Base-by-base conservation (phyloP, 2,113 vertebrate genomes). In the Chionis minor region DNA sequence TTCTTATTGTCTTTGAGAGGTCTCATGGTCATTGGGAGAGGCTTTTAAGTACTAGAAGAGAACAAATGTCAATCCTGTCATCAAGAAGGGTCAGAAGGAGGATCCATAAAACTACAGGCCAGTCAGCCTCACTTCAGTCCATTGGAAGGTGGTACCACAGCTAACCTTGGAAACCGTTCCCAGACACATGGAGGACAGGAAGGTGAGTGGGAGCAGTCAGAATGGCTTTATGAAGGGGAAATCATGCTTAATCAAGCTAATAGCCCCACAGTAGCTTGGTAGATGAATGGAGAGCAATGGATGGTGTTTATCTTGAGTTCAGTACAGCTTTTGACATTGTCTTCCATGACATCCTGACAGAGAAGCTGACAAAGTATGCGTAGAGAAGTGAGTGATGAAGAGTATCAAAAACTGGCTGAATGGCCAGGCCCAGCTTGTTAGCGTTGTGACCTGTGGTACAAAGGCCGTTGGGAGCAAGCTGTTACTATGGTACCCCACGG, bases 351-450 rank as follows among this genome's bases (percentile, higher is more conserved):
- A 35, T 40, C 3, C 8, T 71, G 4, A 5, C 11, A 59, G 42
- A 38, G 47, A 58, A 67, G 19, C 8, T 75, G 61, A 17, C 16
- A 27, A 51, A 66, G 13, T 35, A 6, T 27, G 5, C 35, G 10
- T 49, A 32, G 30, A 56, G 61, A 70, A 66, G n/a, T 26, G 56
- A n/a, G 23, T 35, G 18, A 4, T 83, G 18, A 28, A 8, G 3
- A 12, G 1, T 81, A 16, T 62, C 30, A 70, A 45, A 56, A 87
- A 3, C 13, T 6, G 5, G 3, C 6, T 44, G 42, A 70, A 22
- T 51, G 19, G 12, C 56, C 22, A 85, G 54, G 63, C 51, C 23
- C 12, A 44, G 12, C 21, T 44, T 0, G 0, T 22, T 17, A 54
- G n/a, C 8, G 5, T 8, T 62, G 45, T 23, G 21, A 2, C 54